Evolutionary conservation across 2,888 invertebrate genomes (phyloP), one percentile per base, ranked within the genome.

Genomic region (Tenthredo amoena): DNA sequence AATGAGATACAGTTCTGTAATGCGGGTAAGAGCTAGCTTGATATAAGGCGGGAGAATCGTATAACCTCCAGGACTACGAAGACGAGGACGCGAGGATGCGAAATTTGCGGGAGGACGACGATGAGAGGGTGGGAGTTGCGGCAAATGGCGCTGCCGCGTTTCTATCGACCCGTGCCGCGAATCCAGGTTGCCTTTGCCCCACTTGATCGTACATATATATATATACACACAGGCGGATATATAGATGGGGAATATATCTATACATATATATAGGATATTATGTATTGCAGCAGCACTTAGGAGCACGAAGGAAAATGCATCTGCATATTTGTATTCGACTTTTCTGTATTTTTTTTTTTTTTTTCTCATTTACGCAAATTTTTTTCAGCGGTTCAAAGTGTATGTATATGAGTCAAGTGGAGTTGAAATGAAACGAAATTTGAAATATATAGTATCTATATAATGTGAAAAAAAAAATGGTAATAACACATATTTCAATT

Each of bases 181-280:
- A 90, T 91, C 92, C 91, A 92, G 92, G 90, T 90, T 91, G 91
- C 90, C 90, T 90, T 68, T 91, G 92, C 87, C 90, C 92, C 90
- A 92, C 89, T 91, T 92, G 90, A 68, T 83, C 83, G 68, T 34
- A 65, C 43, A 47, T 34, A 43, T 15, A 15, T 12, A 21, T n/a
- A 37, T 37, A 37, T 37, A 62, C 1, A 26, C 26, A 26, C 26
- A 26, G 15, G 31, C 26, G 26, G 31, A 31, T 31, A 65, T 34
- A 31, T 34, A 31, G 31, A 50, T 50, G 50, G 18, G 50, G 7
- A 50, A 50, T 50, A 50, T 50, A 55, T 50, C 3, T 50, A 50
- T 50, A 50, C n/a, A 50, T 47, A 47, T n/a, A n/a, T n/a, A n/a
- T n/a, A 55, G 50, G 18, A 50, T 50, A 15, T 50, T 50, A 50